Evolutionary conservation across 2,888 invertebrate species (phyloP).

Genomic region (Macrophya annulata): DNA sequence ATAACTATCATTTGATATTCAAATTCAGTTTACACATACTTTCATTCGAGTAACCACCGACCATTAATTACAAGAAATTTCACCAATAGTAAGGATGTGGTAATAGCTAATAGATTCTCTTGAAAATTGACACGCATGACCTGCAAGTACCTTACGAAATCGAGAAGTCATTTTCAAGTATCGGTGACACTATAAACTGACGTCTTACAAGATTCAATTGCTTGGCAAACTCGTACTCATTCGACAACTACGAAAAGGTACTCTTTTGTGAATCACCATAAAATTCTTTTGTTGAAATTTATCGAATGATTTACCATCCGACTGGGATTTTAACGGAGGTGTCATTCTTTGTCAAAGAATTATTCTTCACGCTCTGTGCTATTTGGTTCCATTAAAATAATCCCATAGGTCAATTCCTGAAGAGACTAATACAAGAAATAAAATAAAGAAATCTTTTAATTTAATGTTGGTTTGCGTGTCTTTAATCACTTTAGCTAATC

Average conservation of each 20-base stretch:
- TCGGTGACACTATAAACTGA: conserved; percentile 27
- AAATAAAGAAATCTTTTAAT: too few relatives aligned
- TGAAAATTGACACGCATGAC: background rate
- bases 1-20: background rate
- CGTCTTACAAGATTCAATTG: too few relatives aligned
- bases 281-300: too few relatives aligned
- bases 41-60: background rate
- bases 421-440: too few relatives aligned
- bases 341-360: background rate
- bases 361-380: background rate
- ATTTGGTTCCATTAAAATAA: too few relatives aligned
- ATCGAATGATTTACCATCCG: conserved; percentile 35
- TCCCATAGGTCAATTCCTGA: too few relatives aligned
- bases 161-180: background rate
- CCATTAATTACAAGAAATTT: background rate
- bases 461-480: too few relatives aligned
- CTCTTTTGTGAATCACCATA: too few relatives aligned
- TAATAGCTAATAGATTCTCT: background rate
- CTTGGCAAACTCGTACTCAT: too few relatives aligned
- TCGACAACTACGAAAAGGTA: too few relatives aligned
- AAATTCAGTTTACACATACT: background rate
- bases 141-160: background rate
- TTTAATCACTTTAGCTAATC: too few relatives aligned
- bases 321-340: background rate
- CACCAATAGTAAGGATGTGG: background rate